Percentiles rank a stretch among this genome's conserved stretches.
phyloP scores from a whole-genome alignment of 2,113 vertebrate genomes.

The Trochalopteron elliotii region DNA sequence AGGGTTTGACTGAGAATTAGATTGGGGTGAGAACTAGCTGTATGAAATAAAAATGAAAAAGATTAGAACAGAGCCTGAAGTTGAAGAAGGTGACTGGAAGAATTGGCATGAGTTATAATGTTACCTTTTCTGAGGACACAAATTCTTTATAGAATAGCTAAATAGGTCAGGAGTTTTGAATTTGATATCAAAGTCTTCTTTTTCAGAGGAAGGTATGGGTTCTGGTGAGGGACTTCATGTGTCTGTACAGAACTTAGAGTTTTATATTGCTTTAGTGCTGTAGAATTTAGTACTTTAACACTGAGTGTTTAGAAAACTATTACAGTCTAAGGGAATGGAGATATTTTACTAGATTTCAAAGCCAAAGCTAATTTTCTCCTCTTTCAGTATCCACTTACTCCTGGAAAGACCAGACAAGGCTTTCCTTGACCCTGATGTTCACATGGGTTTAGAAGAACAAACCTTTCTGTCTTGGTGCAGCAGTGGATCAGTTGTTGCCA shows the following conservation, averaged over 20 bases:
- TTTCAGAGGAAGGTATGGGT: neutral
- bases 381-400: neutral
- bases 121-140: neutral
- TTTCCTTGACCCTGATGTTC: neutral
- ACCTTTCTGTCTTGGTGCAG: neutral
- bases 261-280: neutral
- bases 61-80: neutral
- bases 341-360: neutral
- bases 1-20: neutral
- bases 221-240: neutral
- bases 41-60: neutral
- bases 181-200: neutral
- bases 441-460: neutral
- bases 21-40: neutral
- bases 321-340: neutral
- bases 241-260: neutral
- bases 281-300: neutral
- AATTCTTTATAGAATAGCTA: neutral
- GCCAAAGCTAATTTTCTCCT: neutral
- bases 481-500: neutral
- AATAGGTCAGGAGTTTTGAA: constrained; percentile 6
- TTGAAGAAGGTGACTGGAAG: neutral
- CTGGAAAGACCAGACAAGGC: neutral
- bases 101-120: neutral
- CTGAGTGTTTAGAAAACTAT: neutral